Percentiles rank a stretch among this genome's conserved stretches.
Evolutionary conservation across 2,797 vertebrate species (phyloP).

Genomic region (Rhincodon typus): DNA sequence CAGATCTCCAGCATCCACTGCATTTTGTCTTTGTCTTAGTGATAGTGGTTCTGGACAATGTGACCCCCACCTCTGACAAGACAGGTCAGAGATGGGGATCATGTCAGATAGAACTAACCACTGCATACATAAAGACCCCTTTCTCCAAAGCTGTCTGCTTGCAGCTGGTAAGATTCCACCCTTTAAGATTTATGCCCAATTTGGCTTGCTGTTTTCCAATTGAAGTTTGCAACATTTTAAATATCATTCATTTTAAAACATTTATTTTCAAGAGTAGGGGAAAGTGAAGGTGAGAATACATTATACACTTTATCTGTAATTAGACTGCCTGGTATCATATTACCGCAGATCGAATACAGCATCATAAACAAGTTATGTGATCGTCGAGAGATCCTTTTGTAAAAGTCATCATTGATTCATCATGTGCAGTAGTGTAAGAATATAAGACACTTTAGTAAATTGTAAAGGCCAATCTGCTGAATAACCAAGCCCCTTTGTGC

Average conservation of each 20-base stretch:
- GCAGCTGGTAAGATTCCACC: too few species aligned
- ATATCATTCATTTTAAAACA: background rate
- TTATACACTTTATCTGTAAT: background rate
- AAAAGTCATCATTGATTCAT: background rate
- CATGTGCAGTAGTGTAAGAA: background rate
- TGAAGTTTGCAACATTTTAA: background rate
- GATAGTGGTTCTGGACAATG: too few species aligned
- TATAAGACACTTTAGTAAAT: background rate
- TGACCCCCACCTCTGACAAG: too few species aligned
- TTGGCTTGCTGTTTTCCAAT: background rate
- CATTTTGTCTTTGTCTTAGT: too few species aligned
- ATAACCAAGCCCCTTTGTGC: background rate
- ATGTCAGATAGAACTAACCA: too few species aligned
- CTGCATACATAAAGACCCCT: too few species aligned
- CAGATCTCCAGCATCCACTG: too few species aligned
- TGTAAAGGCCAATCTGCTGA: background rate
- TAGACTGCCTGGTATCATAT: background rate
- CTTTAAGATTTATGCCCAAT: background rate
- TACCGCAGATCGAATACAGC: background rate
- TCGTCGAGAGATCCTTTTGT: background rate
- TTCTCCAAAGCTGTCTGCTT: too few species aligned
- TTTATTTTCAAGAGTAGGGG: background rate
- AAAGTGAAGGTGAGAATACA: background rate
- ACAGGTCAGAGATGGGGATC: too few species aligned
- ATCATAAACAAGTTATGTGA: background rate